Evolutionary conservation across 2,113 vertebrate species (phyloP).

Genomic region (Parotia lawesii): DNA sequence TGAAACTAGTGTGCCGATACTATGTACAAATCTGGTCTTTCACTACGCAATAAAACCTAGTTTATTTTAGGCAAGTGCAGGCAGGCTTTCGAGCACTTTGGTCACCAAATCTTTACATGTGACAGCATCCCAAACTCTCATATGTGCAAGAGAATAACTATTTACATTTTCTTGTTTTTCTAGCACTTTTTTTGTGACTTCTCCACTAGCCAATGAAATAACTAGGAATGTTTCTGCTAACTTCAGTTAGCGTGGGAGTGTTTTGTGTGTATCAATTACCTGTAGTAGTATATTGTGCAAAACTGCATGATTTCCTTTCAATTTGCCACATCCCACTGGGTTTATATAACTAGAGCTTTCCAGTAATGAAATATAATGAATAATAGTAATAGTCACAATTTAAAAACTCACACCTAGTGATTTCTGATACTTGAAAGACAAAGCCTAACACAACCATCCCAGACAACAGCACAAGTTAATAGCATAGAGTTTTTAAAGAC

Average conservation of each 20-base stretch:
- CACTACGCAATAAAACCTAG: fast-evolving
- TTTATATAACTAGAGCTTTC: background rate
- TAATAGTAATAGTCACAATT: background rate
- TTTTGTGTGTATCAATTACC: background rate
- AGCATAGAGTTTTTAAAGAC: background rate
- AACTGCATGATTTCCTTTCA: background rate
- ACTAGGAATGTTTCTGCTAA: background rate
- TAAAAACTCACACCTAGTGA: background rate
- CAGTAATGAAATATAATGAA: background rate
- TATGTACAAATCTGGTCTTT: background rate
- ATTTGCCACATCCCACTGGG: background rate
- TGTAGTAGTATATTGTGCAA: background rate
- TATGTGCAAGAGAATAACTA: background rate
- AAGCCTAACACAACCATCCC: background rate
- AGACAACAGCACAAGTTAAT: background rate
- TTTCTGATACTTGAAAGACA: background rate
- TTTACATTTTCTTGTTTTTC: background rate
- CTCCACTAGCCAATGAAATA: background rate
- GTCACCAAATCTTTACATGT: background rate
- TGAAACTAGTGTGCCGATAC: background rate
- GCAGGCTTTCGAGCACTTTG: background rate
- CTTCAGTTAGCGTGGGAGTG: background rate
- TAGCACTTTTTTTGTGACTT: background rate
- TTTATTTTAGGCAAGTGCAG: background rate
- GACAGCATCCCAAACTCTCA: background rate